These are phyloP conservation scores for Coturnix japonica DNA, from an alignment of 2,113 vertebrate species.

Conservation along the genomic window DNA sequence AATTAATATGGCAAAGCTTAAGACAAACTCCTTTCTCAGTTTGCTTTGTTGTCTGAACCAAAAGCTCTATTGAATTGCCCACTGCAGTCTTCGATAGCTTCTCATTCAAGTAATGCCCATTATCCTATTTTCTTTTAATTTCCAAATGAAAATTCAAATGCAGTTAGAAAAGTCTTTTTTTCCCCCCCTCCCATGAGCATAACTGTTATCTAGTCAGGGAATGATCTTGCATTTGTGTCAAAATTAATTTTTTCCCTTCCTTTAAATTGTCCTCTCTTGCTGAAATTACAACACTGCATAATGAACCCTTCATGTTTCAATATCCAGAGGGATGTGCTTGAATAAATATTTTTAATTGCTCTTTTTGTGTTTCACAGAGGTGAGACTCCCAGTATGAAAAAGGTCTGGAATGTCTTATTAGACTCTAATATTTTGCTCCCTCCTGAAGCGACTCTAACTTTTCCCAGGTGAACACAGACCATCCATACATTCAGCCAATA, in stretches of 20 bases:
- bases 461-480: neutral
- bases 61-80: neutral
- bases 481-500: neutral
- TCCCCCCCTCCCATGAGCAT: neutral
- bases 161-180: neutral
- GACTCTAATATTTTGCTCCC: neutral
- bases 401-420: neutral
- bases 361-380: constrained; percentile 1
- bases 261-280: constrained; percentile 10
- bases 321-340: constrained; percentile 38
- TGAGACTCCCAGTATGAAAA: constrained; percentile 21
- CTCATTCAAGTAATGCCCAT: neutral
- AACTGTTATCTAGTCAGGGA: neutral
- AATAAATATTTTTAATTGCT: constrained; percentile 58
- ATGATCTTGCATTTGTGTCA: neutral
- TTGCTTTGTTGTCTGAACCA: neutral
- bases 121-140: neutral
- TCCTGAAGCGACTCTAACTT: neutral
- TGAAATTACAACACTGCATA: constrained; percentile 9
- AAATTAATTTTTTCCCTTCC: constrained; percentile 37
- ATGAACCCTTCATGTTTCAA: constrained; percentile 20
- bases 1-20: neutral
- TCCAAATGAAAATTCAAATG: neutral
- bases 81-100: neutral
- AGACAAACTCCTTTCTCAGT: neutral